phyloP scores from a whole-genome alignment of 2,888 invertebrate species.

The Pinctada fucata region DNA sequence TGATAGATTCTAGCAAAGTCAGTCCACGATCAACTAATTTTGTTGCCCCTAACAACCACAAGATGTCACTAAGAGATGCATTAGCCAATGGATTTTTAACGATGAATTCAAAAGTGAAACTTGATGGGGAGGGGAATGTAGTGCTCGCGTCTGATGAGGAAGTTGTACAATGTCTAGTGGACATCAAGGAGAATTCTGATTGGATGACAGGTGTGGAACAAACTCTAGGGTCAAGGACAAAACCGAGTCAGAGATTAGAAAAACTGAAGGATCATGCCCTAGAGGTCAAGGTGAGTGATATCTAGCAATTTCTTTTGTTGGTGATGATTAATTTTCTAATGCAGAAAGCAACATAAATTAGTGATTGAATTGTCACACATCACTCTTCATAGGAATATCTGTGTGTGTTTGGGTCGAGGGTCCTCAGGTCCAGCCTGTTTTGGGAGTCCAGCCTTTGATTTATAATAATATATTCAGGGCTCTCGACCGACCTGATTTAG shows the following conservation, averaged over 20 bases:
- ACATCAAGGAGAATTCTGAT: conserved; percentile 70
- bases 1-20: conserved; percentile 68
- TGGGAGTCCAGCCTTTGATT: too few species aligned
- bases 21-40: conserved; percentile 66
- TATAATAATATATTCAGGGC: too few species aligned
- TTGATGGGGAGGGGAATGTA: conserved; percentile 67
- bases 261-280: conserved; percentile 57
- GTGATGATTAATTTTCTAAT: not conserved
- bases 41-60: conserved; percentile 77
- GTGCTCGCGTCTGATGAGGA: conserved; percentile 67
- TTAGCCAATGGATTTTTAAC: conserved; percentile 85
- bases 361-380: too few species aligned
- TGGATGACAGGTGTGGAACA: conserved; percentile 71
- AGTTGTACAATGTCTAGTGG: conserved; percentile 68
- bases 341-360: too few species aligned
- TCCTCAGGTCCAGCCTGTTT: too few species aligned
- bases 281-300: conserved; percentile 56
- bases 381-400: too few species aligned
- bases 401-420: too few species aligned
- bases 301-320: not conserved
- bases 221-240: conserved; percentile 57
- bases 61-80: conserved; percentile 80
- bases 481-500: too few species aligned
- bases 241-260: conserved; percentile 62
- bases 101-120: conserved; percentile 82